These are phyloP conservation scores for Rhagium mordax DNA, from an alignment of 2,888 invertebrate species.

Conservation along the genomic window DNA sequence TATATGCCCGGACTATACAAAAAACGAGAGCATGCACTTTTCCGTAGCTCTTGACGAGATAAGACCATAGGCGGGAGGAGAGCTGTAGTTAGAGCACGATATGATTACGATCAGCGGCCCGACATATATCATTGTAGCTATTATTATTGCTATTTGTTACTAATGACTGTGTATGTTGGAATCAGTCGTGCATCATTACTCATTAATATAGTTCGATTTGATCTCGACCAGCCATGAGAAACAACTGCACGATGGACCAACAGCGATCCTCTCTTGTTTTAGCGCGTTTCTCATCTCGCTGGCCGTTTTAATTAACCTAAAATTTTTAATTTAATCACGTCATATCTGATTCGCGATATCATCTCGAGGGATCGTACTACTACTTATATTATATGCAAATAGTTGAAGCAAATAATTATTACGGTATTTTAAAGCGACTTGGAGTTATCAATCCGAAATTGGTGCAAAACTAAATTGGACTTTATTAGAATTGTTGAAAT, in stretches of 20 bases:
- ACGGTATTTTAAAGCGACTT: too few species aligned
- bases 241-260: constrained; percentile 44
- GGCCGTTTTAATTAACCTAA: constrained; percentile 22
- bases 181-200: constrained; percentile 71
- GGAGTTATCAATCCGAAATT: too few species aligned
- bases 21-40: constrained; percentile 41
- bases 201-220: constrained; percentile 71
- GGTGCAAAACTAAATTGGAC: too few species aligned
- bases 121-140: constrained; percentile 70
- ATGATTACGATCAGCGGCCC: constrained; percentile 67
- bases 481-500: too few species aligned
- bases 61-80: constrained; percentile 33
- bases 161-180: constrained; percentile 71
- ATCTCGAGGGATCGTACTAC: neutral
- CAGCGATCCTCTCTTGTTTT: constrained; percentile 23
- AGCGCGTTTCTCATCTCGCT: constrained; percentile 9
- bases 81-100: constrained; percentile 57
- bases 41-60: constrained; percentile 40
- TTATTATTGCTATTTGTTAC: constrained; percentile 71
- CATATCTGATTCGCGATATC: neutral
- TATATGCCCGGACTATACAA: neutral
- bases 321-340: constrained; percentile 12
- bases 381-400: neutral
- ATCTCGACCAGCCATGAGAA: constrained; percentile 68
- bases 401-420: too few species aligned